phyloP scores from a whole-genome alignment of 2,797 vertebrate genomes.

The Eutrigla gurnardus region DNA sequence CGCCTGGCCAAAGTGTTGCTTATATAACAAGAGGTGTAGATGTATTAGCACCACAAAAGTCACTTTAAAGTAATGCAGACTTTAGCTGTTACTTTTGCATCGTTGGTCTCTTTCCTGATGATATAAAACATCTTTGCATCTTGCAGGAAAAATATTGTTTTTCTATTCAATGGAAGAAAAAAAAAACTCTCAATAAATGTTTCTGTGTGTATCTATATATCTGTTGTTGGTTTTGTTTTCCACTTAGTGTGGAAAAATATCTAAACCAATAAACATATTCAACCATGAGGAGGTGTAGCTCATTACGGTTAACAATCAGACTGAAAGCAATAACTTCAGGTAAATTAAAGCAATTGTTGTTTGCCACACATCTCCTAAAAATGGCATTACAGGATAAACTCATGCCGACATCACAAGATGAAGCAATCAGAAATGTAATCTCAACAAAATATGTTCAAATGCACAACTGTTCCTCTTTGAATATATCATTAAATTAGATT shows the following conservation, averaged over 20 bases:
- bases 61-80: neutral
- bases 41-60: neutral
- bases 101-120: neutral
- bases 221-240: neutral
- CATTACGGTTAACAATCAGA: neutral
- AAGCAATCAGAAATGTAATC: conserved; percentile 3
- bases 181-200: too few species aligned
- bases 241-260: neutral
- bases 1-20: neutral
- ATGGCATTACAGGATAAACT: neutral
- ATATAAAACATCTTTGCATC: neutral
- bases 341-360: neutral
- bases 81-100: neutral
- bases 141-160: neutral
- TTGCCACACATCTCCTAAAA: neutral
- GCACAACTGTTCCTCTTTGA: neutral
- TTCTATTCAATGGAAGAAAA: neutral
- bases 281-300: neutral
- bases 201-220: neutral
- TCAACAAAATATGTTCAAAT: neutral
- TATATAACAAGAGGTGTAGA: neutral
- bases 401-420: neutral
- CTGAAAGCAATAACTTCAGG: neutral
- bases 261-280: neutral
- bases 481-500: neutral